These are phyloP conservation scores for Apis cerana DNA, from an alignment of 1,140 invertebrate genomes.

Conservation along the genomic window DNA sequence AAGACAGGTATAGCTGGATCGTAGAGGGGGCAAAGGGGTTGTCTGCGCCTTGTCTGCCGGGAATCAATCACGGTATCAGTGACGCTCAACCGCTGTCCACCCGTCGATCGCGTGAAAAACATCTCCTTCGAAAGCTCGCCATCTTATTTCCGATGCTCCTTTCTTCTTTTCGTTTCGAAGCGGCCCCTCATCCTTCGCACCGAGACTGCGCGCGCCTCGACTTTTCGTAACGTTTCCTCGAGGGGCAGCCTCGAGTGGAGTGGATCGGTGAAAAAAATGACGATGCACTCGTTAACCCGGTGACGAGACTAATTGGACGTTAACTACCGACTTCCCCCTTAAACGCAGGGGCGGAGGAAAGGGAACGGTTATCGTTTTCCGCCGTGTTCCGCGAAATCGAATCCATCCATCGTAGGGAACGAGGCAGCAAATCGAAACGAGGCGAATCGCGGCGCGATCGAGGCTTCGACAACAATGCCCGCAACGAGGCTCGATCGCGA, in stretches of 20 bases:
- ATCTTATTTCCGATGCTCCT: no score
- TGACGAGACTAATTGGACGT: conserved; percentile 33
- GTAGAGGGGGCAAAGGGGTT: conserved; percentile 68
- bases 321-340: conserved; percentile 30
- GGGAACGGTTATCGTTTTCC: not conserved
- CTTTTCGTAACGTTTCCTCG: not conserved
- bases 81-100: conserved; percentile 67
- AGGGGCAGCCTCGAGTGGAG: not conserved
- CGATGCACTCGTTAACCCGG: conserved; percentile 11
- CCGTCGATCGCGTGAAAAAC: conserved; percentile 29
- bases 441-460: conserved; percentile 33
- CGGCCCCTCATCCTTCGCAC: not conserved
- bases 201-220: not conserved
- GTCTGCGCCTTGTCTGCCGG: conserved; percentile 77
- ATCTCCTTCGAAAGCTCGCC: not conserved
- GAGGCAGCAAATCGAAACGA: conserved; percentile 24
- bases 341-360: conserved; percentile 4
- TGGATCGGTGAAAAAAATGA: conserved; percentile 23
- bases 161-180: not conserved
- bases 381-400: conserved; percentile 29
- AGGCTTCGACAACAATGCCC: conserved; percentile 47
- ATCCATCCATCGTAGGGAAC: not conserved
- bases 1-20: conserved; percentile 49
- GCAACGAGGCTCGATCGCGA: conserved; percentile 47
- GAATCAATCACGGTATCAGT: conserved; percentile 77